Percentiles rank a stretch among this genome's conserved stretches.
Conservation (phyloP, 2,113 vertebrate species). For the Silurus asotus region DNA sequence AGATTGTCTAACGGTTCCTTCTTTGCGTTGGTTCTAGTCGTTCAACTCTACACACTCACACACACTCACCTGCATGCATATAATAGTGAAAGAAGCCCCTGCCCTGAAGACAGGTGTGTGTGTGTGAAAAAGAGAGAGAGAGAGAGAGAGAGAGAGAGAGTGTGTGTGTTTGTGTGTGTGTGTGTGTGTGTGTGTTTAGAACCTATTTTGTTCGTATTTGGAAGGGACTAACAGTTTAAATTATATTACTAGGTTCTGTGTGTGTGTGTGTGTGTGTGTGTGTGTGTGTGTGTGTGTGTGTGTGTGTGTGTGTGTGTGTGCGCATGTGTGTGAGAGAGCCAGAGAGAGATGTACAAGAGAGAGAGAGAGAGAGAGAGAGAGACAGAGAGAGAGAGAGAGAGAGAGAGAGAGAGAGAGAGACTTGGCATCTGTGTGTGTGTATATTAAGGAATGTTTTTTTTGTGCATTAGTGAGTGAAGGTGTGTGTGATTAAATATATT, state of each 20-base stretch:
- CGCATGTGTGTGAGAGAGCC: neutral
- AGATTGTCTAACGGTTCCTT: neutral
- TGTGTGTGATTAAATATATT: neutral
- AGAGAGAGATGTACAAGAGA: too few species aligned
- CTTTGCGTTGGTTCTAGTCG: conserved; percentile 31
- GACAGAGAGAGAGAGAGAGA: too few species aligned
- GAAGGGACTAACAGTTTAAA: neutral
- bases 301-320: neutral
- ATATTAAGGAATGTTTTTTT: neutral
- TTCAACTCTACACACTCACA: conserved; percentile 9
- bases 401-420: too few species aligned
- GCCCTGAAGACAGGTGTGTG: conserved; percentile 14
- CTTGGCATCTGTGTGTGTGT: neutral
- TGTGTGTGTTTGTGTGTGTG: conserved; percentile 38
- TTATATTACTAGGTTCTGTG: neutral
- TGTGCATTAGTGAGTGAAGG: neutral
- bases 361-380: too few species aligned
- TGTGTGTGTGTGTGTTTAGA: neutral
- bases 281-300: neutral
- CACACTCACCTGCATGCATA: conserved; percentile 15
- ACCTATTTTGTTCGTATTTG: neutral
- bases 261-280: neutral
- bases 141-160: neutral
- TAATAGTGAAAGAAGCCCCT: conserved; percentile 20
- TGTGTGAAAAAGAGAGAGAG: neutral